phyloP scores from a whole-genome alignment of 2,797 vertebrate species.

The Alcedo quadribrachys region DNA sequence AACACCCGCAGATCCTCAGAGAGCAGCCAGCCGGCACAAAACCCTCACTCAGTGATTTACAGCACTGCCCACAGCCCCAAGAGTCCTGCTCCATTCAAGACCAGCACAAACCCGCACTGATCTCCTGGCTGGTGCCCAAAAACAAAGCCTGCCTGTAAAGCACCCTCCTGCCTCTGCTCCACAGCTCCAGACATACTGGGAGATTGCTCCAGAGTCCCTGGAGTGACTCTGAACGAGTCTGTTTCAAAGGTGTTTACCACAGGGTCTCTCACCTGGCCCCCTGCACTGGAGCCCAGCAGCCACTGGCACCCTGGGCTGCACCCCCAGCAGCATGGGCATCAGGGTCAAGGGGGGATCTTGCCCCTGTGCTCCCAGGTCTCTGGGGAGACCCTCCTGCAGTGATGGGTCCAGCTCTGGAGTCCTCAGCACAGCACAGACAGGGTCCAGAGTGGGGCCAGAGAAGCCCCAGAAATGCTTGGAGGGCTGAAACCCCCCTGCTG shows the following conservation, averaged over 20 bases:
- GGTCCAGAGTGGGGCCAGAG: too few relatives aligned
- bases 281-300: background rate
- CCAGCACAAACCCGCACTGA: background rate
- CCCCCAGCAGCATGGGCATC: too few relatives aligned
- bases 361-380: too few relatives aligned
- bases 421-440: too few relatives aligned
- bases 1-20: background rate
- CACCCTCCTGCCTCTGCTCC: background rate
- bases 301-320: too few relatives aligned
- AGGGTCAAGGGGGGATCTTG: background rate
- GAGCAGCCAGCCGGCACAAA: background rate
- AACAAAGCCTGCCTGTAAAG: background rate
- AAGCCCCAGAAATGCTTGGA: too few relatives aligned
- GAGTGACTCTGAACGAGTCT: background rate
- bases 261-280: background rate
- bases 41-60: background rate
- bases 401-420: too few relatives aligned
- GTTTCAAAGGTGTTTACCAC: background rate
- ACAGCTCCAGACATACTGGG: background rate
- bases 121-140: too few relatives aligned
- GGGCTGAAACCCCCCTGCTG: too few relatives aligned
- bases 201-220: fast-evolving
- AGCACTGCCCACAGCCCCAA: background rate
- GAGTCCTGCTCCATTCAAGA: background rate
- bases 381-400: too few relatives aligned